Conservation (phyloP, 2,888 invertebrate genomes). For the Hydrotaea diabolus region DNA sequence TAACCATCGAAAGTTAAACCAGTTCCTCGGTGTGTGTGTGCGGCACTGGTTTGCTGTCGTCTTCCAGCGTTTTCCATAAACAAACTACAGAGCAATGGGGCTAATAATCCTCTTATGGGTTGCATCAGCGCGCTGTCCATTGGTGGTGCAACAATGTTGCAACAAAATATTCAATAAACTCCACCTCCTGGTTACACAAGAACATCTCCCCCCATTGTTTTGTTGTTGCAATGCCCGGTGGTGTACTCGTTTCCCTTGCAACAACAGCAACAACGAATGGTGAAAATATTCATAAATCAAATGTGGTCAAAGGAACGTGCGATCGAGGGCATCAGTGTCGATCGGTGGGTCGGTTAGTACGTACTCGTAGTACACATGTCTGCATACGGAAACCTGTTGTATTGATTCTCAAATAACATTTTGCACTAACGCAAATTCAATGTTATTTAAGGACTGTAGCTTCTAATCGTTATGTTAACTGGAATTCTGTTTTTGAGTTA, state of each 20-base stretch:
- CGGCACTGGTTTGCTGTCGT: neutral
- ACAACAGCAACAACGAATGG: neutral
- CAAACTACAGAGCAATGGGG: slow-evolving; percentile 15
- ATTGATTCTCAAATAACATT: neutral
- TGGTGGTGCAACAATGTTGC: slow-evolving; percentile 59
- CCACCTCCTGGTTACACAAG: slow-evolving; percentile 6
- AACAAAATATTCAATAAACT: slow-evolving; percentile 39
- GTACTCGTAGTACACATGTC: neutral
- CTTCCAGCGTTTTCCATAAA: neutral
- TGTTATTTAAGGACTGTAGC: neutral
- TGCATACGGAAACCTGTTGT: neutral
- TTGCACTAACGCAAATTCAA: neutral
- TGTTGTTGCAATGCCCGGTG: neutral
- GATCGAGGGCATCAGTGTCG: too few relatives aligned
- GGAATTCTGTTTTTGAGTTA: neutral
- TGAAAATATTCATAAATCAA: slow-evolving; percentile 35
- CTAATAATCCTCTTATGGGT: slow-evolving; percentile 42
- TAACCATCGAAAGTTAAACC: slow-evolving; percentile 48
- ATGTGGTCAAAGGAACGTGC: neutral
- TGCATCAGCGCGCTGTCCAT: neutral
- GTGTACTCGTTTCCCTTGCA: neutral
- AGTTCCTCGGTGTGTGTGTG: slow-evolving; percentile 14
- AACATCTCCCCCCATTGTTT: neutral
- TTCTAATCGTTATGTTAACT: neutral
- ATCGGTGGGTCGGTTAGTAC: too few relatives aligned